Conservation (phyloP, 2,797 vertebrate genomes). For the Hyperoplus immaculatus region DNA sequence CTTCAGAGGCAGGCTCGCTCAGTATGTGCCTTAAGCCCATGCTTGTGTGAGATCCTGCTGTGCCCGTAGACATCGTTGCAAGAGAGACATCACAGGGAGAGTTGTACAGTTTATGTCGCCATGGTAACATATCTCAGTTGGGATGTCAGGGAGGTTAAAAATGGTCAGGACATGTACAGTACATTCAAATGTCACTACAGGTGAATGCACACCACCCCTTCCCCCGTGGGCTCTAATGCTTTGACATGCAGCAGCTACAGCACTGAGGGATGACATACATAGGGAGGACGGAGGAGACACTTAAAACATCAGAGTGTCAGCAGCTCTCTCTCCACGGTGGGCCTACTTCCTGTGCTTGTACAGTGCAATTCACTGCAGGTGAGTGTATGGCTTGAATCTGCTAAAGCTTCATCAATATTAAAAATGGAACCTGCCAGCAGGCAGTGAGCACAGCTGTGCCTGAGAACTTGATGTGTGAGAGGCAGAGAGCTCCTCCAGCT, state of each 20-base stretch:
- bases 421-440: conserved; percentile 64
- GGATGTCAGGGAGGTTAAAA: conserved; percentile 36
- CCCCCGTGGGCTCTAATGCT: conserved; percentile 37
- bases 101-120: conserved; percentile 53
- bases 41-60: conserved; percentile 16
- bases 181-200: conserved; percentile 51
- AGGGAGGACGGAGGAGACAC: conserved; percentile 40
- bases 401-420: conserved; percentile 75
- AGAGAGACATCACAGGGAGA: conserved; percentile 43
- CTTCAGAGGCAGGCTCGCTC: conserved; percentile 23
- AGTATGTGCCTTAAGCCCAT: conserved; percentile 4
- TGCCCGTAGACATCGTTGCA: conserved; percentile 26
- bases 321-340: conserved; percentile 54
- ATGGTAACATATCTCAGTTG: conserved; percentile 61
- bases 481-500: conserved; percentile 52
- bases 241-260: conserved; percentile 52
- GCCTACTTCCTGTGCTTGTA: conserved; percentile 24
- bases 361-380: conserved; percentile 62
- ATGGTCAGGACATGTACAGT: conserved; percentile 32
- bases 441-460: conserved; percentile 51
- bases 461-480: conserved; percentile 29
- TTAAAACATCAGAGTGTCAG: conserved; percentile 62
- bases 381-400: conserved; percentile 63
- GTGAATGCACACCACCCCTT: conserved; percentile 60
- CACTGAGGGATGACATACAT: conserved; percentile 40